Evolutionary conservation across 2,888 invertebrate species (phyloP).

Genomic region (Rotaria sp.): DNA sequence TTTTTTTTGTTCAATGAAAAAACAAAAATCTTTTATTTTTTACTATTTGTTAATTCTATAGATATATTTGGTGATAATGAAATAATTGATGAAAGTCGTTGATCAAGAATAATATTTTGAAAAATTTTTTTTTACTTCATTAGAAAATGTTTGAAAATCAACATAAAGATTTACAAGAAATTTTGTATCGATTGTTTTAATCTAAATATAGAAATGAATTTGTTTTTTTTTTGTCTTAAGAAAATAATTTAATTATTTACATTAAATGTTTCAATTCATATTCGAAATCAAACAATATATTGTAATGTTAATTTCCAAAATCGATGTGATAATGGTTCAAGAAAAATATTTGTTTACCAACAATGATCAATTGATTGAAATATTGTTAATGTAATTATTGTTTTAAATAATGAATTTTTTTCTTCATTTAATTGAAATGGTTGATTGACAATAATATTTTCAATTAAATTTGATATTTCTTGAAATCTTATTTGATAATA

Average conservation of each 20-base stretch:
- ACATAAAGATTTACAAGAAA: not conserved
- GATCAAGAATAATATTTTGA: not conserved
- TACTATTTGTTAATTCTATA: not conserved
- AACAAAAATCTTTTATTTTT: not conserved
- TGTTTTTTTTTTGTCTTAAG: no score
- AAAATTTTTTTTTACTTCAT: not conserved
- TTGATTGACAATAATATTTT: constrained; percentile 56
- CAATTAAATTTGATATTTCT: constrained; percentile 72
- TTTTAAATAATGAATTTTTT: not conserved
- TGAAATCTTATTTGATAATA: constrained; percentile 91
- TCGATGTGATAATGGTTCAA: constrained; percentile 62
- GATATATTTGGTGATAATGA: not conserved
- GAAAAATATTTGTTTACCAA: constrained; percentile 73
- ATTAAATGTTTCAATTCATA: not conserved
- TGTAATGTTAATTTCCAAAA: constrained; percentile 57
- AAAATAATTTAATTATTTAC: not conserved
- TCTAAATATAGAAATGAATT: not conserved
- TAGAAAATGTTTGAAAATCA: not conserved
- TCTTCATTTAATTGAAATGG: not conserved
- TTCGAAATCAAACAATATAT: not conserved
- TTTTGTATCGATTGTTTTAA: not conserved
- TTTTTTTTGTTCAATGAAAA: no score
- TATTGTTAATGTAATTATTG: not conserved
- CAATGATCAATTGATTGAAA: constrained; percentile 56
- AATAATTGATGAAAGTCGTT: not conserved